Base-by-base conservation (phyloP, 2,888 invertebrate species). In the Oxytorus armatus region DNA sequence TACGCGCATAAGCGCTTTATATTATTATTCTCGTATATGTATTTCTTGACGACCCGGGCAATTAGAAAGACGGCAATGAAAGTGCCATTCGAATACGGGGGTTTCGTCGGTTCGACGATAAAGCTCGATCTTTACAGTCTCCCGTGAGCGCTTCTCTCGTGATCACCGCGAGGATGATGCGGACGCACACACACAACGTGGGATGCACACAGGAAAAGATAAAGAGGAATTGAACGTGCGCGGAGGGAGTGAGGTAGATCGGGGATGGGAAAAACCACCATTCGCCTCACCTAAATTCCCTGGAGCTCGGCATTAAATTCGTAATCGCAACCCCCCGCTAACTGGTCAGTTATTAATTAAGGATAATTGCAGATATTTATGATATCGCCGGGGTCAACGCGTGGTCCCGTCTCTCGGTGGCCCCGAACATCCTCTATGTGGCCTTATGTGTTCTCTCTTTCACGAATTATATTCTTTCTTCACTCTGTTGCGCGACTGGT, bases 11-110 rank as follows among this genome's bases (percentile, higher is more conserved):
- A 68, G 23, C 44, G 55, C 68, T 53, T 74, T 69, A 51, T 79
- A 69, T 79, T 75, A 75, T 74, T 65, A 79, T 75, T 75, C 57
- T 57, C 59, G 33, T 69, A 63, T 69, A 69, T 75, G 25, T 87
- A 89, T 85, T 86, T 85, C 86, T 86, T 86, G 87, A 89, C 85
- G 88, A 86, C 51, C 74, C 87, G 86, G 88, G 89, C 89, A 90
- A 90, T 90, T 90, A 90, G 90, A 89, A 90, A 87, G 88, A 89
- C 86, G 84, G 88, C 87, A 90, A 90, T 90, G 88, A 90, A 90
- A 90, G 89, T 89, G 89, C 86, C 90, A 89, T 89, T 88, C 84
- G 88, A 86, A 88, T 77, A 87, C 86, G 86, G 85, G 86, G 83
- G 84, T 85, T 88, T 86, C 86, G 85, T 85, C 77, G 87, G 83